Conservation (phyloP, 2,113 vertebrate species). For the Electrona antarctica region DNA sequence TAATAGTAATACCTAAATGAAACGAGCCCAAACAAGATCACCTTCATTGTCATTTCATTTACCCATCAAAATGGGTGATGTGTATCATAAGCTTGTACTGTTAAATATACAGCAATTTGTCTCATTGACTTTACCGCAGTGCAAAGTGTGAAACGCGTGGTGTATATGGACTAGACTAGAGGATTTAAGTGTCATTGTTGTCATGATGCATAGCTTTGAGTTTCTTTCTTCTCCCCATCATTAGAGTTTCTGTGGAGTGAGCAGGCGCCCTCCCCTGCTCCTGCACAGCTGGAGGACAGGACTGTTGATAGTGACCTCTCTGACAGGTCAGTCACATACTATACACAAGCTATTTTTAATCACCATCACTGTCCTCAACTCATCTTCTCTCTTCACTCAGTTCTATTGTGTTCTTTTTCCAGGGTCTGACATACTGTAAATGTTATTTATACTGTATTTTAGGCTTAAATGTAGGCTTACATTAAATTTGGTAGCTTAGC, state of each 20-base stretch:
- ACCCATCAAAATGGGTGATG: no score
- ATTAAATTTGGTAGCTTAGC: no score
- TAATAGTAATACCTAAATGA: no score
- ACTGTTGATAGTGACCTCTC: conserved; percentile 89
- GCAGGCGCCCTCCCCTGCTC: conserved; percentile 70
- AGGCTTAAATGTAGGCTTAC: background rate
- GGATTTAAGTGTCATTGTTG: no score
- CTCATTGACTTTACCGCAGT: no score
- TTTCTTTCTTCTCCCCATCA: conserved; percentile 13
- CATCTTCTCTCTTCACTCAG: background rate
- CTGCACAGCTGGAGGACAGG: conserved; percentile 81
- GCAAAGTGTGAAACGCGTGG: no score
- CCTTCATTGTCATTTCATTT: no score
- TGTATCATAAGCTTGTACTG: no score
- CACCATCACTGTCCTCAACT: background rate
- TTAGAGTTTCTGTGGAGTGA: conserved; percentile 78
- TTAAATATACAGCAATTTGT: no score
- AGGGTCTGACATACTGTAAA: background rate
- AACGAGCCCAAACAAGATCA: no score
- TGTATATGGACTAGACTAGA: no score
- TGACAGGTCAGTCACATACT: conserved; percentile 81
- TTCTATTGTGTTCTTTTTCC: no score
- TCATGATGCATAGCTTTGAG: background rate
- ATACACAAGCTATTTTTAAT: background rate
- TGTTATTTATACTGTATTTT: background rate